Base-by-base conservation (phyloP, 1,140 invertebrate genomes). In the Cotesia chilonis region DNA sequence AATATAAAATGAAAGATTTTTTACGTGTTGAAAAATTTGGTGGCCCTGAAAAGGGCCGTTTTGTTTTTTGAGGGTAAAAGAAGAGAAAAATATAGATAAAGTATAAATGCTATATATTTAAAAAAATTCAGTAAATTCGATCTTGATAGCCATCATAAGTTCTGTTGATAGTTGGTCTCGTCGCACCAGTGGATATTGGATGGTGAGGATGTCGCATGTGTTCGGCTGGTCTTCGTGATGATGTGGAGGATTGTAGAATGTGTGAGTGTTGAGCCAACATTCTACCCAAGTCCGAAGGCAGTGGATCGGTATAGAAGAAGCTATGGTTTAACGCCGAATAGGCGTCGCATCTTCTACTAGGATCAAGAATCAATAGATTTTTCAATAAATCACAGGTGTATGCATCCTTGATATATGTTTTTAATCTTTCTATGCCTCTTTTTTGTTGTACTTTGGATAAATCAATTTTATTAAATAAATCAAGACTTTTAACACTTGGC, bases 241-340 rank as follows among this genome's bases (percentile, higher is more conserved):
- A 95, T 0, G 96, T 95, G 59, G 98, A 85, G 82, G 95, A 98
- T 84, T 98, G 96, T 81, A 98, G 98, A 96, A 98, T 98, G 77
- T 96, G 95, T 0, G 92, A 93, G 82, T 98, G 96, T 79, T 97
- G 94, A 0, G 95, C 95, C 60, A 99, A 85, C 96, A 98, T 98
- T 87, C 94, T 95, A 37, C 91, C 93, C 1, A 98, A 87, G 81
- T 98, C 96, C 80, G 92, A 93, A 0, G 97, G 96, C 92, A 97
- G 94, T 38, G 98, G 98, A 83, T 98, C 96, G 1, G 92, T 95
- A 95, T 96, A 99, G 84, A 99, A 99, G 84, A 99, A 99, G 81
- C 98, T 96, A 79, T 99, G 97, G 88, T 98, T 98, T 1, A 99
- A 82, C 0, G 97, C 97, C 1, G 93, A 93, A 81, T 99, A 96